A percentile compares a stretch with the other conserved stretches of the same genome.
Evolutionary conservation across 2,797 vertebrate species (phyloP).

Genomic region (Cygnus olor): DNA sequence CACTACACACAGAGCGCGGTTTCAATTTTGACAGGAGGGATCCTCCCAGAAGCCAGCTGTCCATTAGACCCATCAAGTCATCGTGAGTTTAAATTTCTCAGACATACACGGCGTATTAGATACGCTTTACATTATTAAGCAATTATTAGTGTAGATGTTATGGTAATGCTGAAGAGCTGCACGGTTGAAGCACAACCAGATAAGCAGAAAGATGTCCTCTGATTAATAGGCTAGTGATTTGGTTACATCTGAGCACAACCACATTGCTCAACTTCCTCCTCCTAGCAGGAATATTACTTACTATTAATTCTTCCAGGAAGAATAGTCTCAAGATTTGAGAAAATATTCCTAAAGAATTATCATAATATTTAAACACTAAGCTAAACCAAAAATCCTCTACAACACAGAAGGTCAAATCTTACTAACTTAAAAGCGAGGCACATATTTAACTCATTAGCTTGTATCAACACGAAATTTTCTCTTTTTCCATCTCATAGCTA

Average conservation of each 20-base stretch:
- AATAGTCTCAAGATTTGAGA: neutral
- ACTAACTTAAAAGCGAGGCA: slow-evolving; percentile 6
- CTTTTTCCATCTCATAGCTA: neutral
- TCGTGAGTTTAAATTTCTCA: neutral
- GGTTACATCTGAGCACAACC: neutral
- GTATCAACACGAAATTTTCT: slow-evolving; percentile 3
- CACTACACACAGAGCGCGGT: neutral
- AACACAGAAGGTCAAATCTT: neutral
- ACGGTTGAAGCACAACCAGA: neutral
- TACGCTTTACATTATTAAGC: neutral
- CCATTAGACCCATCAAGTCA: neutral
- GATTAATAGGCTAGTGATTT: neutral
- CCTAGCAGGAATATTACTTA: neutral
- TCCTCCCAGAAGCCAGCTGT: neutral
- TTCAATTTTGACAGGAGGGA: neutral
- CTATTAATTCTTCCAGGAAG: neutral
- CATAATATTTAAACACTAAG: neutral
- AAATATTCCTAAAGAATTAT: neutral
- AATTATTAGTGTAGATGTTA: neutral
- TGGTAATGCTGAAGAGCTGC: neutral
- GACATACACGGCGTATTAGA: neutral
- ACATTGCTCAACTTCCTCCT: neutral
- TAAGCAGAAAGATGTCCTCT: neutral
- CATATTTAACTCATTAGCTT: slow-evolving; percentile 44
- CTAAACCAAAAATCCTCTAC: neutral